phyloP scores from a whole-genome alignment of 2,113 vertebrate species.

The Glaucomys volans region DNA sequence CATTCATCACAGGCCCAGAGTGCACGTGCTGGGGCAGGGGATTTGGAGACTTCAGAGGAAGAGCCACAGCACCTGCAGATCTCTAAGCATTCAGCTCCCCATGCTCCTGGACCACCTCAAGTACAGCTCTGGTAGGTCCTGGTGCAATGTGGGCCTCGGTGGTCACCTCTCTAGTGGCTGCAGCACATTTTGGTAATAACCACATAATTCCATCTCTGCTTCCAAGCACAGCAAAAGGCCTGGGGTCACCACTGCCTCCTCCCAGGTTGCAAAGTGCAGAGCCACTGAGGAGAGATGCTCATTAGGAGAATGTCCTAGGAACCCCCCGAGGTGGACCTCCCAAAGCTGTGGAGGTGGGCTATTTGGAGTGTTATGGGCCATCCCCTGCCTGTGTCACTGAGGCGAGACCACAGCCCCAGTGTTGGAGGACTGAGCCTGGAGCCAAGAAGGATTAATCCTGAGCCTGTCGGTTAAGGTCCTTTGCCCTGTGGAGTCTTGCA shows the following conservation, averaged over 20 bases:
- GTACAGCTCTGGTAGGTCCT: neutral
- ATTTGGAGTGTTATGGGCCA: neutral
- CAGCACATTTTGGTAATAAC: neutral
- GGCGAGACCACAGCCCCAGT: accelerated
- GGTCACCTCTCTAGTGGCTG: no score
- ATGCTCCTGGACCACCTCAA: no score
- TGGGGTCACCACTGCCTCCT: neutral
- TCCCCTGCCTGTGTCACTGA: neutral
- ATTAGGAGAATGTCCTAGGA: neutral
- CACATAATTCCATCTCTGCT: neutral
- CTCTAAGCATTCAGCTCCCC: neutral
- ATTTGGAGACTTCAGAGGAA: neutral
- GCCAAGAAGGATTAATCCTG: no score
- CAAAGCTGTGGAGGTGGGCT: no score
- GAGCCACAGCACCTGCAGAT: accelerated
- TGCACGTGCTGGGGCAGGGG: no score
- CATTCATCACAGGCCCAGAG: neutral
- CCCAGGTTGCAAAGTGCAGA: neutral
- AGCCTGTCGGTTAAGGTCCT: no score
- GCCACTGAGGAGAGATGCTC: no score
- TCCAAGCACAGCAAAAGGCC: neutral
- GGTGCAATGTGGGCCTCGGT: no score
- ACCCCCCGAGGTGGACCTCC: neutral
- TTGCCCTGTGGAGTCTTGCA: neutral
- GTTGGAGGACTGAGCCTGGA: neutral